phyloP scores from a whole-genome alignment of 2,113 vertebrate species.

The Myiozetetes cayanensis region DNA sequence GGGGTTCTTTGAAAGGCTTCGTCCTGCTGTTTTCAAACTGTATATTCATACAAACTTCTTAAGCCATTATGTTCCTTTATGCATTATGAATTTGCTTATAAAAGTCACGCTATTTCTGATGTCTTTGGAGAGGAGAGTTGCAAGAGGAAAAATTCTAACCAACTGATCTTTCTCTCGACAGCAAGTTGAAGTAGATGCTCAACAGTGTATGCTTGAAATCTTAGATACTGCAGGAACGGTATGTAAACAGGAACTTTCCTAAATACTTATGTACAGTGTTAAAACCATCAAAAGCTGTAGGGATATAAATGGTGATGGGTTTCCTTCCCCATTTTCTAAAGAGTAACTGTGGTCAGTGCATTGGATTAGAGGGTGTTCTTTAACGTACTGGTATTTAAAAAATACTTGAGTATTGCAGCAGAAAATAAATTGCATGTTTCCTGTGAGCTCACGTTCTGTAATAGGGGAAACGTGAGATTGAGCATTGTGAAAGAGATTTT shows the following conservation, averaged over 20 bases:
- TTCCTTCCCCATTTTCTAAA: neutral
- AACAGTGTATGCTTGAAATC: slow-evolving; percentile 89
- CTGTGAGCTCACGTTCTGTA: neutral
- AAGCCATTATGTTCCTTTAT: slow-evolving; percentile 21
- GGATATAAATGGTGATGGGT: neutral
- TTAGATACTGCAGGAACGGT: slow-evolving; percentile 88
- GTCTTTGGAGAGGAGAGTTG: neutral
- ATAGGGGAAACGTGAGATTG: neutral
- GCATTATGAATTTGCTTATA: slow-evolving; percentile 41
- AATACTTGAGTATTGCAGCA: neutral
- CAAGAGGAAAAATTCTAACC: slow-evolving; percentile 1
- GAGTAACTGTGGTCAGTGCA: neutral
- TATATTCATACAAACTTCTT: neutral
- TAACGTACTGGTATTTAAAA: neutral
- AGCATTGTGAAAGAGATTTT: neutral
- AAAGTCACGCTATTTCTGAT: neutral
- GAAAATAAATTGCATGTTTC: neutral
- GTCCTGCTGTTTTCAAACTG: slow-evolving; percentile 35
- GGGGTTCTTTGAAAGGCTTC: neutral
- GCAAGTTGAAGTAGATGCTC: slow-evolving; percentile 89
- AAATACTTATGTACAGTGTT: neutral
- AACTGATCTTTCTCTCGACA: slow-evolving; percentile 49
- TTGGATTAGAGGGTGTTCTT: neutral
- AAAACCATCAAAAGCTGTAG: neutral
- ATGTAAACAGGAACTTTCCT: slow-evolving; percentile 50